phyloP scores from a whole-genome alignment of 2,113 vertebrate species.

The Dasyprocta punctata region DNA sequence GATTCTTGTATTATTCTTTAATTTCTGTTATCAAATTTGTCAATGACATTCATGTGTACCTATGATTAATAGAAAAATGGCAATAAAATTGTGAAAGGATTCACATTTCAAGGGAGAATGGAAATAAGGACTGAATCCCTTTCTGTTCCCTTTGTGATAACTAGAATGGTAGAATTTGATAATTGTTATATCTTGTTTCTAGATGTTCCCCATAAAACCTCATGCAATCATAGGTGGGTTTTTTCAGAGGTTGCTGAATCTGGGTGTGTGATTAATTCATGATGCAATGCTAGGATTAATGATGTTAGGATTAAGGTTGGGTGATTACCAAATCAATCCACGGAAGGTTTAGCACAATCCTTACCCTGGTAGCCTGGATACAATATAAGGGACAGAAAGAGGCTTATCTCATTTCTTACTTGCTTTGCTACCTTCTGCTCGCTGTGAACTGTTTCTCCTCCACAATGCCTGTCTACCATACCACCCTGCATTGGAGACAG shows the following conservation, averaged over 20 bases:
- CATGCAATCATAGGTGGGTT: not conserved
- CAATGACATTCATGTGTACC: not conserved
- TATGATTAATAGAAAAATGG: constrained; percentile 29
- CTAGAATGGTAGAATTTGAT: constrained; percentile 5
- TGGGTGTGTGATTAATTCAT: not conserved
- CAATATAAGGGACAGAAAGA: not conserved
- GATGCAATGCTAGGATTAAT: not conserved
- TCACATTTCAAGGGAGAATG: not conserved
- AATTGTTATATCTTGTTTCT: not conserved
- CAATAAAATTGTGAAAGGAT: not conserved
- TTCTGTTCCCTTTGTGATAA: constrained; percentile 9
- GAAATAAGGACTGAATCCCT: not conserved
- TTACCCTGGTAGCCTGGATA: not conserved
- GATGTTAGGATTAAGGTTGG: not conserved
- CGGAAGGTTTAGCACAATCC: not conserved
- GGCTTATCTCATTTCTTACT: not conserved
- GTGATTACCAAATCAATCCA: not conserved
- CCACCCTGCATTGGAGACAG: not conserved
- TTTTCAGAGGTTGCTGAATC: not conserved
- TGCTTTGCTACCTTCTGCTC: not conserved
- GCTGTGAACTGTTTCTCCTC: not conserved
- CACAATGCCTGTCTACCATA: not conserved
- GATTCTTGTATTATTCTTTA: not conserved
- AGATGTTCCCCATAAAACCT: not conserved
- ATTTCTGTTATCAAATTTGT: constrained; percentile 22